Evolutionary conservation across 2,888 invertebrate genomes (phyloP).

Genomic region (Tenthredo livida): DNA sequence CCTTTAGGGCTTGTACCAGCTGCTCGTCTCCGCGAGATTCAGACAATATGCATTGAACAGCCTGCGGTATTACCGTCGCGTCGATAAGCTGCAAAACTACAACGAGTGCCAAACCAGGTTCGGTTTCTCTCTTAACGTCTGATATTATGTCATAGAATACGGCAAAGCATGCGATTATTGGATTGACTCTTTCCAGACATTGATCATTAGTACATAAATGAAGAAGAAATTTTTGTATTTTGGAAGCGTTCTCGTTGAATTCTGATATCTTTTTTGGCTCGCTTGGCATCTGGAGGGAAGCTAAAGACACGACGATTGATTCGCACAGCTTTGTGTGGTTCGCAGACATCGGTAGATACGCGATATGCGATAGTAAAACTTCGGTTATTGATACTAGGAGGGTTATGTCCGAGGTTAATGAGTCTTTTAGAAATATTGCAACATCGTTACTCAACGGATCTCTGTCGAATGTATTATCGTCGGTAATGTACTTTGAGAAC

Average conservation of each 20-base stretch:
- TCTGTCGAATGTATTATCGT: constrained; percentile 59
- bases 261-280: constrained; percentile 59
- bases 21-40: constrained; percentile 78
- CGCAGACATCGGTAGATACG: constrained; percentile 61
- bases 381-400: constrained; percentile 64
- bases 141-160: constrained; percentile 83
- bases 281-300: constrained; percentile 63
- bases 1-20: constrained; percentile 82
- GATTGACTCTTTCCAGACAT: constrained; percentile 73
- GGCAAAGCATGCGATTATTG: constrained; percentile 81
- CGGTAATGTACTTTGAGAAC: constrained; percentile 68
- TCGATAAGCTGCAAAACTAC: constrained; percentile 82
- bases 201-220: constrained; percentile 59
- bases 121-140: constrained; percentile 79
- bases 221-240: constrained; percentile 64
- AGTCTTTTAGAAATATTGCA: constrained; percentile 64
- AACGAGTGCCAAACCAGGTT: constrained; percentile 82
- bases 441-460: constrained; percentile 65
- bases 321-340: constrained; percentile 66
- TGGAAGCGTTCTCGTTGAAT: constrained; percentile 61
- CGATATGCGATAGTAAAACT: constrained; percentile 59
- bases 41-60: constrained; percentile 79
- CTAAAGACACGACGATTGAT: constrained; percentile 66
- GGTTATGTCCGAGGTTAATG: constrained; percentile 62
- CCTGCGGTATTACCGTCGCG: constrained; percentile 72